These are phyloP conservation scores for Zelostemma sp. DNA, from an alignment of 1,140 invertebrate genomes.

Conservation along the genomic window DNA sequence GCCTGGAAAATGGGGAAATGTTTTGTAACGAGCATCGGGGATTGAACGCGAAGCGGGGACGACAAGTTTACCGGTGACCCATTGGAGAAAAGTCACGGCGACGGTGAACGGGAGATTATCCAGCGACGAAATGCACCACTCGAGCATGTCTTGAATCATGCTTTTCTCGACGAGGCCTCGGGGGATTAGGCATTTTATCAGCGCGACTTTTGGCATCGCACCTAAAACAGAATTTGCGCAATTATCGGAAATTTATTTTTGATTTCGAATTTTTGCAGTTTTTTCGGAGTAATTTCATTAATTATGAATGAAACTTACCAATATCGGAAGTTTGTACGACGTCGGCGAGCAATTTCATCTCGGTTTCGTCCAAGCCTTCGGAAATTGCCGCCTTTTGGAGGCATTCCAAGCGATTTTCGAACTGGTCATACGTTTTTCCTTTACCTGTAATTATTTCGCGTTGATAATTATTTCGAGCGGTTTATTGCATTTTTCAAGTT, in stretches of 20 bases:
- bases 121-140: constrained; percentile 46
- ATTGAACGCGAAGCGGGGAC: no score
- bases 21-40: no score
- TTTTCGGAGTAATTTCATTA: no score
- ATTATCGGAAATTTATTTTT: no score
- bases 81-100: constrained; percentile 48
- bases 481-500: no score
- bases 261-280: no score
- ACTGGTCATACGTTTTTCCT: not conserved
- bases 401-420: not conserved
- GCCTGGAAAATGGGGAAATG: constrained; percentile 49
- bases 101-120: constrained; percentile 45
- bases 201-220: constrained; percentile 26
- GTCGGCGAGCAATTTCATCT: constrained; percentile 34
- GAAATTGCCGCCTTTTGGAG: constrained; percentile 43
- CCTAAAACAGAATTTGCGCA: constrained; percentile 34
- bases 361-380: constrained; percentile 45
- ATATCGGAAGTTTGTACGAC: constrained; percentile 42
- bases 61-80: constrained; percentile 59
- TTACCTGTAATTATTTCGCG: constrained; percentile 9
- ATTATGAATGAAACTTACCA: no score
- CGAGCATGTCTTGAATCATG: constrained; percentile 45
- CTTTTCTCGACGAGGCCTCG: constrained; percentile 36
- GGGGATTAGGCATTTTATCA: constrained; percentile 62
- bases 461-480: no score